Evolutionary conservation across 2,888 invertebrate genomes (phyloP).

Genomic region (Phaonia tiefii): DNA sequence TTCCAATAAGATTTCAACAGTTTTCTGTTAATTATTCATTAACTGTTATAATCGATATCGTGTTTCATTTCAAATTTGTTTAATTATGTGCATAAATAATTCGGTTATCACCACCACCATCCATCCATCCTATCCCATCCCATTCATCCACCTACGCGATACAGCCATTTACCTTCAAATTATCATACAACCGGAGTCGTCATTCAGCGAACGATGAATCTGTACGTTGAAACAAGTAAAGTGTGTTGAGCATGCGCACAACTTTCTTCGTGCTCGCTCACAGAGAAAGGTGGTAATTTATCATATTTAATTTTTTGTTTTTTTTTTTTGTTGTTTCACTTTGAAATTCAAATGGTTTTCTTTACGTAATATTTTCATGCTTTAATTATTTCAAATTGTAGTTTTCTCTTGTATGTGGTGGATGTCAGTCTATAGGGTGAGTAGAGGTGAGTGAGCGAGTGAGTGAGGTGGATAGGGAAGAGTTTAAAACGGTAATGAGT

Average conservation of each 20-base stretch:
- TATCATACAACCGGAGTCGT: too few relatives aligned
- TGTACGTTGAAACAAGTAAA: not conserved
- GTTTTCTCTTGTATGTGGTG: slow-evolving; percentile 9
- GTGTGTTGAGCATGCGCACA: slow-evolving; percentile 9
- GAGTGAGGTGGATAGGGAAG: too few relatives aligned
- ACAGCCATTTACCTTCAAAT: too few relatives aligned
- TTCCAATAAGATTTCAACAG: not conserved
- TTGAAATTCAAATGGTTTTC: slow-evolving; percentile 41
- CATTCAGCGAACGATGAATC: too few relatives aligned
- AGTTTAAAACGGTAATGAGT: too few relatives aligned
- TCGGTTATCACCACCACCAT: too few relatives aligned
- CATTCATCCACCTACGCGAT: too few relatives aligned
- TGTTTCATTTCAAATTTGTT: not conserved
- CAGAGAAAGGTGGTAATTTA: slow-evolving; percentile 60
- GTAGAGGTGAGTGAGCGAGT: too few relatives aligned
- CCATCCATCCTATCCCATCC: too few relatives aligned
- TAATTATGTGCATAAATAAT: slow-evolving; percentile 15
- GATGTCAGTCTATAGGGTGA: too few relatives aligned
- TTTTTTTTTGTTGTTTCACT: not conserved
- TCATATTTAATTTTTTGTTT: slow-evolving; percentile 44
- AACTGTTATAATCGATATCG: not conserved
- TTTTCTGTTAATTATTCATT: slow-evolving; percentile 6
- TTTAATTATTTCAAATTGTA: slow-evolving; percentile 3
- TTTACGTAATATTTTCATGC: slow-evolving; percentile 54
- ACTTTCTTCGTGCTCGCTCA: not conserved